phyloP scores from a whole-genome alignment of 2,888 invertebrate genomes.

The Drosophila meridionalis region DNA sequence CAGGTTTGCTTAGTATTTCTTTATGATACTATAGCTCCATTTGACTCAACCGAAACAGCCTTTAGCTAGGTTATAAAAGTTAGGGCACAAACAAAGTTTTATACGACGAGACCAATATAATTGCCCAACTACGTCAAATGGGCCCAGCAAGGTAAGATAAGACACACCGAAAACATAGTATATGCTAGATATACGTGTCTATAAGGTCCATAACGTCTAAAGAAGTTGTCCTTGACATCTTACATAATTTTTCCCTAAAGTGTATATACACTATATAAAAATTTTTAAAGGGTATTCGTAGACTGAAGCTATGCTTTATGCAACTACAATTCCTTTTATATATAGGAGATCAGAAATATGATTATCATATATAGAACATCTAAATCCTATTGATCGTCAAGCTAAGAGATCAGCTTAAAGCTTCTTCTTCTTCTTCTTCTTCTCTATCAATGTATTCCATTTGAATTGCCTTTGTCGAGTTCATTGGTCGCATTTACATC shows the following conservation, averaged over 20 bases:
- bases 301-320: not conserved
- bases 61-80: not conserved
- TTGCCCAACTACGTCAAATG: not conserved
- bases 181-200: not conserved
- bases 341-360: not conserved
- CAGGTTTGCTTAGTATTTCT: not conserved
- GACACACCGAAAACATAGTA: not conserved
- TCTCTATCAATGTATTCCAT: not conserved
- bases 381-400: not conserved
- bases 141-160: not conserved
- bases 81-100: not conserved
- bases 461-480: not conserved
- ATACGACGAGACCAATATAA: not conserved
- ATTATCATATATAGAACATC: not conserved
- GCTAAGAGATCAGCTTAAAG: not conserved
- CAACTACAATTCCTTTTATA: not conserved
- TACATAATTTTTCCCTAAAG: not conserved
- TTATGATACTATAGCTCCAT: not conserved
- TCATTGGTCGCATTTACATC: constrained; percentile 66
- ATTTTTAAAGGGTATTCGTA: not conserved
- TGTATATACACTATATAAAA: not conserved
- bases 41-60: not conserved
- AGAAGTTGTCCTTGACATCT: not conserved
- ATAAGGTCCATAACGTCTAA: not conserved
- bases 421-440: not conserved